A percentile compares a stretch with the other conserved stretches of the same genome.
Evolutionary conservation across 2,888 invertebrate species (phyloP).

Genomic region (Petrolisthes manimaculis): DNA sequence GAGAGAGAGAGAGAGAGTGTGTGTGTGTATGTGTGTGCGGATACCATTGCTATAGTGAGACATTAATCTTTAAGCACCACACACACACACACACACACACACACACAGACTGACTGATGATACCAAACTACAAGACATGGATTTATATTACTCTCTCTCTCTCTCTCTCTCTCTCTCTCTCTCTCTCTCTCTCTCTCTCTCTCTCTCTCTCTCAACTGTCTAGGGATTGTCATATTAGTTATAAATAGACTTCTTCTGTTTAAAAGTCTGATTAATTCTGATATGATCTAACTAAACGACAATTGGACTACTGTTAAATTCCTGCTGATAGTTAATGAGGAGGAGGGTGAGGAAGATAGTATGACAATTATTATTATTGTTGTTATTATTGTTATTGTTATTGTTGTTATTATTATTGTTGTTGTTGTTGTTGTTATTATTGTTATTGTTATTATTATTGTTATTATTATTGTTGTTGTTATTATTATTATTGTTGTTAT

Average conservation of each 20-base stretch:
- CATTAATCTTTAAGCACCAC: neutral
- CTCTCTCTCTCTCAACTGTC: neutral
- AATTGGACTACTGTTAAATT: too few species aligned
- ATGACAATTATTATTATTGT: too few species aligned
- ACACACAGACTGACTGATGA: neutral
- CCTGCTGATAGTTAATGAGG: too few species aligned
- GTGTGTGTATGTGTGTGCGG: constrained; percentile 13
- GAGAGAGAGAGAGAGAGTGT: neutral
- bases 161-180: neutral
- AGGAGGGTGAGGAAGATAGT: too few species aligned
- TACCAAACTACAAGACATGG: neutral
- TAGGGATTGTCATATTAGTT: too few species aligned
- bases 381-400: neutral
- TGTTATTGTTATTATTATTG: neutral
- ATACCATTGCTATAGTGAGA: neutral
- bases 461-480: neutral
- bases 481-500: too few species aligned
- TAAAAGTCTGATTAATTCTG: too few species aligned
- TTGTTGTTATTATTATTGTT: neutral
- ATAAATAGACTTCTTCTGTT: too few species aligned
- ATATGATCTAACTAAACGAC: too few species aligned
- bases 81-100: neutral
- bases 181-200: constrained; percentile 9
- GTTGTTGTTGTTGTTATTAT: neutral
- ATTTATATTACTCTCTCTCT: neutral